Conservation (phyloP, 2,888 invertebrate species). For the Pharmacophagus antenor region DNA sequence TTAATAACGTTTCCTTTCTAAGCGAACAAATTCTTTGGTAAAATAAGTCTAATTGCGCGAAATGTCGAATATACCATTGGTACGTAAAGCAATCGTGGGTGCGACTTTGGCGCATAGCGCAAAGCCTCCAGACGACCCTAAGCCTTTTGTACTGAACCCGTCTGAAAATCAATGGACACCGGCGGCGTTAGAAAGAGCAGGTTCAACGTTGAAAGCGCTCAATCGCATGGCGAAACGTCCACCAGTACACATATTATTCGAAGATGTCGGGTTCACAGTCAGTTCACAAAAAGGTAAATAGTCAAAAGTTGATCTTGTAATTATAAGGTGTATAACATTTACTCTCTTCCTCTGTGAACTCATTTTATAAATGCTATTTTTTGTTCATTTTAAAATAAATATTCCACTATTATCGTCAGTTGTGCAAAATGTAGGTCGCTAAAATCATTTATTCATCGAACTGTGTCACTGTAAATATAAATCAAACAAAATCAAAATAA, state of each 20-base stretch:
- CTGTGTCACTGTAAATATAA: no score
- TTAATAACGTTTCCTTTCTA: slow-evolving; percentile 28
- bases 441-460: no score
- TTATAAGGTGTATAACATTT: not conserved
- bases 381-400: no score
- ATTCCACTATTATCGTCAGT: no score
- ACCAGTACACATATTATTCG: slow-evolving; percentile 81
- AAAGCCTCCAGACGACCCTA: slow-evolving; percentile 34
- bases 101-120: slow-evolving; percentile 58
- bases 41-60: slow-evolving; percentile 27
- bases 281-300: slow-evolving; percentile 66
- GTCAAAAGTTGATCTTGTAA: not conserved
- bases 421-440: no score
- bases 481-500: no score
- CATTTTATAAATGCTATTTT: no score
- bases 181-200: slow-evolving; percentile 72
- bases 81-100: slow-evolving; percentile 68
- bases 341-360: no score
- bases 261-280: slow-evolving; percentile 79
- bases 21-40: slow-evolving; percentile 11
- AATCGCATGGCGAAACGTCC: slow-evolving; percentile 81
- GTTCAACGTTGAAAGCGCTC: slow-evolving; percentile 73
- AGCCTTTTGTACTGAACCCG: slow-evolving; percentile 30
- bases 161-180: slow-evolving; percentile 66
- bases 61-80: slow-evolving; percentile 64